A percentile compares a stretch with the other conserved stretches of the same genome.
Conservation (phyloP, 2,797 vertebrate species). For the Poecilia wingei region DNA sequence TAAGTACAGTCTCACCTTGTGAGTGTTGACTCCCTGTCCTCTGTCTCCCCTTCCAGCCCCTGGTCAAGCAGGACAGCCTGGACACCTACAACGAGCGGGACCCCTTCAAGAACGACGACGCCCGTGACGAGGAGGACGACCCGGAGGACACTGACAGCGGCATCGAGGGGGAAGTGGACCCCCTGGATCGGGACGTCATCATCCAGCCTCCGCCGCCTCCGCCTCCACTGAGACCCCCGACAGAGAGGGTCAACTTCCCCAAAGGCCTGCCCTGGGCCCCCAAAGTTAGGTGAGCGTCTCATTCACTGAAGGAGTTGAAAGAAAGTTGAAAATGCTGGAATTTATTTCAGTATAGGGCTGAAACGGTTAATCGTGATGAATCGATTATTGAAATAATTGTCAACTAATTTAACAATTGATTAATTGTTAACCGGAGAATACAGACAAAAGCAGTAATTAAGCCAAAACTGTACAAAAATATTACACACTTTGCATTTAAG, state of each 20-base stretch:
- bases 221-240: conserved; percentile 78
- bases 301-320: not conserved
- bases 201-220: conserved; percentile 78
- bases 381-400: too few relatives aligned
- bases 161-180: conserved; percentile 91
- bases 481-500: too few relatives aligned
- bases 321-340: not conserved
- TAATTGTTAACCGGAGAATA: too few relatives aligned
- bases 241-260: conserved; percentile 90
- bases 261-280: conserved; percentile 99
- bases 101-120: conserved; percentile 94
- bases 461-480: too few relatives aligned
- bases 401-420: too few relatives aligned
- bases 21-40: conserved; percentile 15
- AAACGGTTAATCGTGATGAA: not conserved
- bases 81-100: conserved; percentile 97
- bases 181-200: conserved; percentile 87
- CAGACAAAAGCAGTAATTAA: too few relatives aligned
- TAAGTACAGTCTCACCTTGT: not conserved
- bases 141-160: conserved; percentile 85
- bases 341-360: not conserved
- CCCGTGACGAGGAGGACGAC: conserved; percentile 89
- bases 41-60: conserved; percentile 79
- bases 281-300: conserved; percentile 87
- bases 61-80: conserved; percentile 95